Percentiles rank a stretch among this genome's conserved stretches.
These are phyloP conservation scores for Todiramphus saurophagus DNA, from an alignment of 2,113 vertebrate genomes.

Conservation along the genomic window DNA sequence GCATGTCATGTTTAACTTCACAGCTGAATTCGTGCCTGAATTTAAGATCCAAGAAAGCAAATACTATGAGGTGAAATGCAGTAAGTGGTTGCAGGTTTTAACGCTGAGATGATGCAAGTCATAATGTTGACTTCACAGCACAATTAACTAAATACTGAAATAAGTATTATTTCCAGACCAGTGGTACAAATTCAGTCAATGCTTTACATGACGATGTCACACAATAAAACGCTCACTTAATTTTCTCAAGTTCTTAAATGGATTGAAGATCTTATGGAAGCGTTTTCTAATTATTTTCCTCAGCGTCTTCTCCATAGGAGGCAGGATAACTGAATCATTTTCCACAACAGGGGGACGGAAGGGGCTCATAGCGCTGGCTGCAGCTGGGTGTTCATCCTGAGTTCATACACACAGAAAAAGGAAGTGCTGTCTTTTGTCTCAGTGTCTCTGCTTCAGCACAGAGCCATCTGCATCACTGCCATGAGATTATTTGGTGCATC, in stretches of 20 bases:
- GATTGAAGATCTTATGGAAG: not conserved
- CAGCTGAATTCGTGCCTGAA: not conserved
- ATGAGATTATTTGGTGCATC: not conserved
- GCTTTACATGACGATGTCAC: not conserved
- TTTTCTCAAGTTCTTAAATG: not conserved
- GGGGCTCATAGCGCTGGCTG: not conserved
- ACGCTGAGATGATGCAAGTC: not conserved
- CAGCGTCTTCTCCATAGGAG: no score
- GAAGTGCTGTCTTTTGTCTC: not conserved
- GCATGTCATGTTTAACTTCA: not conserved
- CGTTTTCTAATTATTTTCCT: not conserved
- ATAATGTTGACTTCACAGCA: not conserved
- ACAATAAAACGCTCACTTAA: not conserved
- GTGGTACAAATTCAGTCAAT: not conserved
- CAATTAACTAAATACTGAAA: not conserved
- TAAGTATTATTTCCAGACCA: not conserved
- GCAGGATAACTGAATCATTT: accelerated
- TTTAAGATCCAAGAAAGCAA: not conserved
- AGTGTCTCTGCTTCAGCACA: not conserved
- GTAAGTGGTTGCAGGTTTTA: not conserved
- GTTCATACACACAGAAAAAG: not conserved
- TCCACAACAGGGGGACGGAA: accelerated
- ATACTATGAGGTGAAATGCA: not conserved
- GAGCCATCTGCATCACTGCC: not conserved
- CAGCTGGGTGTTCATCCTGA: not conserved